phyloP scores from a whole-genome alignment of 2,113 vertebrate genomes.

The Corythornis vintsioides region DNA sequence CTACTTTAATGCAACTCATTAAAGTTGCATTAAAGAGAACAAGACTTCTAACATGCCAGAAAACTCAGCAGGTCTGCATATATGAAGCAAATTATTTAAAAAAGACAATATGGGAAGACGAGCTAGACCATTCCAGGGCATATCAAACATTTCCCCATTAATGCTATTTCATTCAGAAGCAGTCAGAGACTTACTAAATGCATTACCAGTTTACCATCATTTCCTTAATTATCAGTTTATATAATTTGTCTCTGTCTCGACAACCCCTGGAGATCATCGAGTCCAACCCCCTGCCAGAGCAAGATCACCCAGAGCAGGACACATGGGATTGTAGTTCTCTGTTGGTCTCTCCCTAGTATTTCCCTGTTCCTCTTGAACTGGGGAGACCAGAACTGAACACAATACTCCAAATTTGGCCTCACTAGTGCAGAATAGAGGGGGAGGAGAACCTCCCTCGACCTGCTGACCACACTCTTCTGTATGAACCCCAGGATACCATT shows the following conservation, averaged over 20 bases:
- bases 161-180: background rate
- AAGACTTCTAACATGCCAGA: background rate
- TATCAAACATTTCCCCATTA: slow-evolving; percentile 15
- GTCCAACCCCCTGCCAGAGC: too few species aligned
- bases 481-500: too few species aligned
- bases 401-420: too few species aligned
- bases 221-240: background rate
- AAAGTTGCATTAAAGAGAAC: background rate
- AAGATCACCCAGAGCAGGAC: too few species aligned
- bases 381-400: too few species aligned
- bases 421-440: too few species aligned
- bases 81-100: background rate
- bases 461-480: too few species aligned
- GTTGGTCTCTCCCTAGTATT: too few species aligned
- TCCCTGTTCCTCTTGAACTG: too few species aligned
- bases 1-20: background rate
- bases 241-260: background rate
- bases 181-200: background rate
- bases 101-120: background rate
- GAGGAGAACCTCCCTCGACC: too few species aligned
- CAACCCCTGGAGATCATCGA: too few species aligned
- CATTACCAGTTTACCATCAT: background rate
- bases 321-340: too few species aligned
- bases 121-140: background rate
- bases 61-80: background rate